Base-by-base conservation (phyloP, 2,888 invertebrate species). In the Corbicula japonica region DNA sequence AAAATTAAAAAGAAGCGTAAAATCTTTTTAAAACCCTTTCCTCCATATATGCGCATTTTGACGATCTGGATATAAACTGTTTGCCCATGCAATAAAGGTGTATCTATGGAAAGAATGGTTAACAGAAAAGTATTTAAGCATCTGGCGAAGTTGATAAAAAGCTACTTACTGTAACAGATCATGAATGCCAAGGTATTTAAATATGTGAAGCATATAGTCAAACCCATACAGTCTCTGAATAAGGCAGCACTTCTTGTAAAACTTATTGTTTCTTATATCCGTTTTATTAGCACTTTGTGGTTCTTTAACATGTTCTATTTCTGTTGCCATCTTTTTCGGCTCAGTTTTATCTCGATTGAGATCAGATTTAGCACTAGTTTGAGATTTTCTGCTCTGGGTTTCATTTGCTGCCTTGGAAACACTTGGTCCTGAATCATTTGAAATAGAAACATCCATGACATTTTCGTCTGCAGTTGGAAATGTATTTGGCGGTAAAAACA, bases 401-500 rank as follows among this genome's bases (percentile, higher is more conserved):
- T 23, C 30, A 18, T 5, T 30, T 30, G 54, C 30, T 1, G 48
- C 32, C 50, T 50, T 52, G 18, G 65, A 21, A n/a, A n/a, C n/a
- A n/a, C n/a, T n/a, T n/a, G n/a, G n/a, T n/a, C n/a, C n/a, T 52
- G 28, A 52, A 35, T 12, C 32, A 30, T 15, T 38, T 8, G 2
- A 76, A 34, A 87, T 82, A 30, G 86, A 82, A 30, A 86, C 78
- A 76, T 82, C 79, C n/a, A 85, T 48, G 65, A 81, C 84, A 30
- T 80, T 71, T 35, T 83, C 86, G 10, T 87, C 83, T 28, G 86
- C 86, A 30, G 87, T 73, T 8, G 90, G 87, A 58, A 91, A 88
- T 32, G 90, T 90, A 58, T 89, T 89, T 10, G 90, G 88, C 10
- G 92, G 92, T 8, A 92, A 83, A 68, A 91, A 89, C 35, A 92